Conservation (phyloP, 2,113 vertebrate species). For the Thalassarche chlororhynchos region DNA sequence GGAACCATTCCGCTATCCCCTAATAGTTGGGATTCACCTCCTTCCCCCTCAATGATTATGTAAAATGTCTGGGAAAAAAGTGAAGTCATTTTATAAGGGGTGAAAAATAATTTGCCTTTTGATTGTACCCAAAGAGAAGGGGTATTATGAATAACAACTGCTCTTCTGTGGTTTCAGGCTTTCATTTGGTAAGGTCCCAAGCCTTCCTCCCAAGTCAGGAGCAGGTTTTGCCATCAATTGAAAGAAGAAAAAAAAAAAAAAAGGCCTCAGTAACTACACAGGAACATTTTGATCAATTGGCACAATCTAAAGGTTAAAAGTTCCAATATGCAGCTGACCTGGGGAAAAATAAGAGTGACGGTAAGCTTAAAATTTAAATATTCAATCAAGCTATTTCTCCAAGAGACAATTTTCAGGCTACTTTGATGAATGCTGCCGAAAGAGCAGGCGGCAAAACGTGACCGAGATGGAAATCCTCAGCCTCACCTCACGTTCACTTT, state of each 20-base stretch:
- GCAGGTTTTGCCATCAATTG: not conserved
- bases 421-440: not conserved
- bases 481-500: not conserved
- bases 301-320: not conserved
- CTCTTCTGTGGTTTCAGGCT: not conserved
- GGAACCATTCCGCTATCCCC: not conserved
- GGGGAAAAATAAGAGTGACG: not conserved
- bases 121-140: not conserved
- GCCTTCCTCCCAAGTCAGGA: not conserved
- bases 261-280: not conserved
- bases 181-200: not conserved
- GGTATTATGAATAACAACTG: not conserved
- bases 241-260: not conserved
- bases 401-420: not conserved
- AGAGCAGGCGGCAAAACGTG: fast-evolving
- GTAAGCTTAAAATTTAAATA: not conserved
- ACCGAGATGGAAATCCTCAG: not conserved
- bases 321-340: not conserved
- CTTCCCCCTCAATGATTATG: not conserved
- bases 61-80: not conserved
- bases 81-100: not conserved
- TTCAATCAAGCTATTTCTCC: not conserved
- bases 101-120: not conserved
- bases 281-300: not conserved
- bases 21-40: not conserved